These are phyloP conservation scores for Drosophila macrothrix DNA, from an alignment of 2,888 invertebrate species.

Conservation along the genomic window DNA sequence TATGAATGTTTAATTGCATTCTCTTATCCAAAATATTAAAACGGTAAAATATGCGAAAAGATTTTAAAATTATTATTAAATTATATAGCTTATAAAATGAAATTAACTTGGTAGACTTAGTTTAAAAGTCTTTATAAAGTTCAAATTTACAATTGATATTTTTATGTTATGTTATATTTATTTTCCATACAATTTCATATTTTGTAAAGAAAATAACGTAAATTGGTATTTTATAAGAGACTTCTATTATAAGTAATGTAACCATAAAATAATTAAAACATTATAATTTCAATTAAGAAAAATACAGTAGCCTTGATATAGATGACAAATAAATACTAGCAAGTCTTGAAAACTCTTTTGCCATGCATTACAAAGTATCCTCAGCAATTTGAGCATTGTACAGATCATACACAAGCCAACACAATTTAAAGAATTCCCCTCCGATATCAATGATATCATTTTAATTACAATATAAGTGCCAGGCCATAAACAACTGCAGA, in stretches of 20 bases:
- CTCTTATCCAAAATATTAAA: background rate
- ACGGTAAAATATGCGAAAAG: background rate
- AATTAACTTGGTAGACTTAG: too few species aligned
- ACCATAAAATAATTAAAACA: background rate
- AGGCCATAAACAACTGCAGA: slow-evolving; percentile 51
- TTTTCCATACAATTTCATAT: background rate
- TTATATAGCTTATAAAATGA: too few species aligned
- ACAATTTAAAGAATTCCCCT: slow-evolving; percentile 22
- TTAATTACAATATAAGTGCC: slow-evolving; percentile 66
- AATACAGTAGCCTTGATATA: background rate
- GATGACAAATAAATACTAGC: background rate
- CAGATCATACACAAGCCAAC: background rate
- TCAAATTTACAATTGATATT: background rate
- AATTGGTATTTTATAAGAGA: background rate
- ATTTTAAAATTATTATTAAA: background rate
- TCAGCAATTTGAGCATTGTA: background rate
- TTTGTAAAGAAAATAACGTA: background rate
- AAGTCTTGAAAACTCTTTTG: background rate
- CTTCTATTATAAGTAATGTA: background rate
- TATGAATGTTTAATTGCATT: background rate
- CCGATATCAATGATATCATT: slow-evolving; percentile 54
- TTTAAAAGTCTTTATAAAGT: background rate
- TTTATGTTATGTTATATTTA: background rate
- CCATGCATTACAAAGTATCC: background rate
- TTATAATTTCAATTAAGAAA: background rate